Evolutionary conservation across 2,888 invertebrate species (phyloP).

Genomic region (Galerucella nymphaeae): DNA sequence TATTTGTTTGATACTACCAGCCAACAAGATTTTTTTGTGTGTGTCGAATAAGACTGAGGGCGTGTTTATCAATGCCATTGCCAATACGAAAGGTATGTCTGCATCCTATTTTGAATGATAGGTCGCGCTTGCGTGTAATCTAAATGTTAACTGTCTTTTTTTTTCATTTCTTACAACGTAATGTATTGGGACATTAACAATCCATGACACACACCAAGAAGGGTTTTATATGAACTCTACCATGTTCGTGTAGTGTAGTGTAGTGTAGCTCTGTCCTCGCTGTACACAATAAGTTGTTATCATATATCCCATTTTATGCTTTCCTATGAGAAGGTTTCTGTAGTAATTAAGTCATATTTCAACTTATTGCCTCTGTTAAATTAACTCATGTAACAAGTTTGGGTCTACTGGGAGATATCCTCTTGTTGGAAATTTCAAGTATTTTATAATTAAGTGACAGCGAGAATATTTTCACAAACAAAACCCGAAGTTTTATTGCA

Average conservation of each 20-base stretch:
- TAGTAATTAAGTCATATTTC: slow-evolving; percentile 33
- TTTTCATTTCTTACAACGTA: too few species aligned
- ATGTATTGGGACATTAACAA: too few species aligned
- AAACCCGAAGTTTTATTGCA: slow-evolving; percentile 8
- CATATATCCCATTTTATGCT: slow-evolving; percentile 3
- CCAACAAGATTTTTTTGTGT: too few species aligned
- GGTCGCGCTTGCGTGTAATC: too few species aligned
- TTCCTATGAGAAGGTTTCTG: slow-evolving; percentile 20
- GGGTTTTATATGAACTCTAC: too few species aligned
- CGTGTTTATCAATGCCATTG: too few species aligned
- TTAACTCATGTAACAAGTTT: slow-evolving; percentile 30
- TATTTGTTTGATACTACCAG: background rate
- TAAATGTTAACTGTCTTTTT: too few species aligned
- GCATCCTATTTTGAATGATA: too few species aligned
- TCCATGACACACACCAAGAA: too few species aligned
- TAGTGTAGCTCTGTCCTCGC: background rate
- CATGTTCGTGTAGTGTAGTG: too few species aligned
- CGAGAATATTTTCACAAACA: slow-evolving; percentile 5
- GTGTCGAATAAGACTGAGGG: too few species aligned
- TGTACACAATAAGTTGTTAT: slow-evolving; percentile 18
- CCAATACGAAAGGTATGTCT: too few species aligned
- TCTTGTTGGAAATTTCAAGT: slow-evolving; percentile 29
- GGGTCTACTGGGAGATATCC: slow-evolving; percentile 21
- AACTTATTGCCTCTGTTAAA: slow-evolving; percentile 28
- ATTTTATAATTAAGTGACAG: slow-evolving; percentile 29